Evolutionary conservation across 2,797 vertebrate species (phyloP).

Genomic region (Microctenopoma stevenorrisi): DNA sequence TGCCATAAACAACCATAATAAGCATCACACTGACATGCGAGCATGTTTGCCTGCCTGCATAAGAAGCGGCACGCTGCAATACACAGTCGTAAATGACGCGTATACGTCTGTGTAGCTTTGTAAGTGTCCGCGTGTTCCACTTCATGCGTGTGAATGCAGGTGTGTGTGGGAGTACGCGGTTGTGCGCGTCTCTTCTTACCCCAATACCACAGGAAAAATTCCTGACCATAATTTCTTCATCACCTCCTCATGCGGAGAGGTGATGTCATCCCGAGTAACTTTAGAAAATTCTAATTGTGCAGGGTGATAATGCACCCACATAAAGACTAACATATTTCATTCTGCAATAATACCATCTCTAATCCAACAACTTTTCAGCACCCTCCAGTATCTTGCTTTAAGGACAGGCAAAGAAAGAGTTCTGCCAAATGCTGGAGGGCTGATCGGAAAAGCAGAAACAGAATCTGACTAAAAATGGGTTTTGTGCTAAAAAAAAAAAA

Average conservation of each 20-base stretch:
- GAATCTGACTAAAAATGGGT: constrained; percentile 21
- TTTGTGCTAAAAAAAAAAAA: constrained; percentile 36
- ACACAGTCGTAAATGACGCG: constrained; percentile 22
- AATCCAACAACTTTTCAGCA: constrained; percentile 72
- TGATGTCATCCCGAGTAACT: constrained; percentile 67
- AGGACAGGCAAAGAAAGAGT: constrained; percentile 44
- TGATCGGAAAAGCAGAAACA: constrained; percentile 57
- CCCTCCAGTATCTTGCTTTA: constrained; percentile 53
- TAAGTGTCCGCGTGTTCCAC: constrained; percentile 13
- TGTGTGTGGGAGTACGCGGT: constrained; percentile 13
- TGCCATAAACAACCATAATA: constrained; percentile 71
- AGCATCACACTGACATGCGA: constrained; percentile 48
- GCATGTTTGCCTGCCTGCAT: constrained; percentile 38
- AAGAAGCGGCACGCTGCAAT: constrained; percentile 18
- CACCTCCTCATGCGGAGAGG: constrained; percentile 15
- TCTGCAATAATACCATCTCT: constrained; percentile 44
- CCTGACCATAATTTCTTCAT: constrained; percentile 26
- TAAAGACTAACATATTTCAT: constrained; percentile 69
- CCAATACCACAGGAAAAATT: constrained; percentile 36
- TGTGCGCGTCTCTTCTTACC: constrained; percentile 28
- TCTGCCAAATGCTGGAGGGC: constrained; percentile 41
- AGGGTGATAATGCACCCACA: constrained; percentile 66
- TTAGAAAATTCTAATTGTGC: constrained; percentile 68
- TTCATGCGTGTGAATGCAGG: constrained; percentile 1
- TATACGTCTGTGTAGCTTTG: constrained; percentile 8